Evolutionary conservation across 2,888 invertebrate species (phyloP), one percentile per base, ranked within the genome.

Genomic region (Drosophila emarginata): DNA sequence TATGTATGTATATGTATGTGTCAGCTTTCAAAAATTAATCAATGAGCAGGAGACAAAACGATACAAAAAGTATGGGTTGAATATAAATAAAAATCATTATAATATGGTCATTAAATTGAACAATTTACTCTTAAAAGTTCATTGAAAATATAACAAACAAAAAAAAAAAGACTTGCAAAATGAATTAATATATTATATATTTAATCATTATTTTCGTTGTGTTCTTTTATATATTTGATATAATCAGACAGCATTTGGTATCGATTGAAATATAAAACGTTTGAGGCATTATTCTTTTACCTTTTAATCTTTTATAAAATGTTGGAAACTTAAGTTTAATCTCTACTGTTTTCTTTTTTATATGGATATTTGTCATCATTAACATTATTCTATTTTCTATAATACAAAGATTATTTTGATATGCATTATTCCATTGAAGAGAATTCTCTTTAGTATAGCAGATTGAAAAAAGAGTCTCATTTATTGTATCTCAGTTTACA

Each of bases 21-120:
- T 60, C 72, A 71, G 39, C 56, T 6, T 39, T 12, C 52, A 39
- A 40, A 64, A 64, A 57, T 64, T 72, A 72, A 71, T 71, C 70
- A 64, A 71, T 64, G 72, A 32, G 21, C 37, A n/a, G 39, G 18
- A 53, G 28, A 21, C 21, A 21, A 21, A 45, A 21, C 18, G 18
- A 14, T 21, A 45, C 45, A 45, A 3, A 45, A 45, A 4, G 18
- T 4, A 45, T 9, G 12, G 11, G 11, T 5, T 4, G 15, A 3
- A 5, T 45, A 21, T 12, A 21, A 45, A 45, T 45, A 21, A 18
- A 21, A 45, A 21, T 45, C 45, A 45, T 45, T 45, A 21, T 45
- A 45, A 12, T 4, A 45, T 45, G 18, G 3, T 11, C 45, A 45
- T 14, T 45, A 21, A 45, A 45, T 45, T 21, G 12, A 21, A 4